These are phyloP conservation scores for Quadriops clusia DNA, from an alignment of 2,888 invertebrate genomes.

Conservation along the genomic window DNA sequence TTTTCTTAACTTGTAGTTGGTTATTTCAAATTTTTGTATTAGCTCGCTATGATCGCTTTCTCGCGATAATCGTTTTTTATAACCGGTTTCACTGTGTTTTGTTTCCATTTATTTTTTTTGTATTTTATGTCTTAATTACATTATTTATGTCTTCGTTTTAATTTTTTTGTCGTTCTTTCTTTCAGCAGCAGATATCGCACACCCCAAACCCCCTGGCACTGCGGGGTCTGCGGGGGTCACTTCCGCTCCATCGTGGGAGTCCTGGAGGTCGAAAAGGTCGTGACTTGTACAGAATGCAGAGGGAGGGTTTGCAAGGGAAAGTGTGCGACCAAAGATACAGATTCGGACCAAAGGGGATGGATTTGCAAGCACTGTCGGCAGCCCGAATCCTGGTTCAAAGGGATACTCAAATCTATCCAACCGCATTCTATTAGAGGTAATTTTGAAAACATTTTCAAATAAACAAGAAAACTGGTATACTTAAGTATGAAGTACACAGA, in stretches of 20 bases:
- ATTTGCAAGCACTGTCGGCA: conserved; percentile 28
- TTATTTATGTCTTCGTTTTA: too few relatives aligned
- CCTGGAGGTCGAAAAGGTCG: conserved; percentile 25
- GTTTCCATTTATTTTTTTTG: too few relatives aligned
- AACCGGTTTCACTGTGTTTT: too few relatives aligned
- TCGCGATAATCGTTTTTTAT: too few relatives aligned
- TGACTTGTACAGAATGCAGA: conserved; percentile 29
- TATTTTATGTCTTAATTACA: too few relatives aligned
- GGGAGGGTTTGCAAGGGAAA: conserved; percentile 27
- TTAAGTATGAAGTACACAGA: too few relatives aligned
- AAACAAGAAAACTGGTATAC: too few relatives aligned
- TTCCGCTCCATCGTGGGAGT: conserved; percentile 27
- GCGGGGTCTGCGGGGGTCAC: conserved; percentile 29
- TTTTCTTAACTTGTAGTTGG: too few relatives aligned
- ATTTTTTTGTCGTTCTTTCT: too few relatives aligned
- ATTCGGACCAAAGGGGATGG: conserved; percentile 22
- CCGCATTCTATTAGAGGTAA: conserved; percentile 22
- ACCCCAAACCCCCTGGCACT: conserved; percentile 26
- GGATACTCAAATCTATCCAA: conserved; percentile 26
- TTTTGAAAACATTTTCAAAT: too few relatives aligned
- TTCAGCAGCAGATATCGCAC: conserved; percentile 22
- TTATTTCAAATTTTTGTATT: too few relatives aligned
- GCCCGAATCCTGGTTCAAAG: conserved; percentile 29
- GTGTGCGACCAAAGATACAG: conserved; percentile 23
- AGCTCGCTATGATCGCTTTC: too few relatives aligned